Percentiles rank a stretch among this genome's conserved stretches.
Conservation (phyloP, 2,113 vertebrate genomes). For the Rallus limicola region DNA sequence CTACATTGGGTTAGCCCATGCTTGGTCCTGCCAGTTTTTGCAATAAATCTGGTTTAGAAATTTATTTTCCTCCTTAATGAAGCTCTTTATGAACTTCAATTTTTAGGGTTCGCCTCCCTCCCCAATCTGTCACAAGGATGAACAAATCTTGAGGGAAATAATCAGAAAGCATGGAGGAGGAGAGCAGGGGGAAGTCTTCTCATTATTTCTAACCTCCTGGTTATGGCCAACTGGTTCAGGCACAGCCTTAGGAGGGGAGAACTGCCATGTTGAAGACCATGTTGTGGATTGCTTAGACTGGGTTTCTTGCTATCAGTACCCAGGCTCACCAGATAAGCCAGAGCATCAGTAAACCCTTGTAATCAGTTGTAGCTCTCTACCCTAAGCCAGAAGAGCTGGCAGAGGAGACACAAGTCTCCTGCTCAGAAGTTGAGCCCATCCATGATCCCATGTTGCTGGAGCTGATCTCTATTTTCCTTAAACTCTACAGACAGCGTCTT, state of each 20-base stretch:
- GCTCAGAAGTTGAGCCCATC: constrained; percentile 48
- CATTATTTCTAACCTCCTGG: background rate
- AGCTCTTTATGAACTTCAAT: background rate
- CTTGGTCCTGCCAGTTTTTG: background rate
- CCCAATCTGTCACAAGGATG: background rate
- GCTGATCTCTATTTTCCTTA: constrained; percentile 77
- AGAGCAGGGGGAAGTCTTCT: background rate
- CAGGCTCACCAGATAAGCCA: background rate
- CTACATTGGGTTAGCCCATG: background rate
- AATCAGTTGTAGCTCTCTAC: background rate
- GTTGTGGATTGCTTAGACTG: background rate
- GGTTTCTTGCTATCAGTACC: background rate
- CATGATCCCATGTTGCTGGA: constrained; percentile 46
- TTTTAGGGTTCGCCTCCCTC: no score
- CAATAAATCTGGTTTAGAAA: background rate
- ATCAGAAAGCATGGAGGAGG: background rate
- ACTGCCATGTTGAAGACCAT: background rate
- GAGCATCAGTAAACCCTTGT: background rate
- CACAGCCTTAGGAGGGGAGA: background rate
- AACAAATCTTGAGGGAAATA: background rate
- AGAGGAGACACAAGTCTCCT: background rate
- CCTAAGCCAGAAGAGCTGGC: background rate
- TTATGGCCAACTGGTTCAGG: background rate
- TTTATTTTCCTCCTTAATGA: background rate
- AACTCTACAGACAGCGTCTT: constrained; percentile 77